A percentile compares a stretch with the other conserved stretches of the same genome.
Conservation (phyloP, 2,113 vertebrate species). For the Hypocryptadius cinnamomeus region DNA sequence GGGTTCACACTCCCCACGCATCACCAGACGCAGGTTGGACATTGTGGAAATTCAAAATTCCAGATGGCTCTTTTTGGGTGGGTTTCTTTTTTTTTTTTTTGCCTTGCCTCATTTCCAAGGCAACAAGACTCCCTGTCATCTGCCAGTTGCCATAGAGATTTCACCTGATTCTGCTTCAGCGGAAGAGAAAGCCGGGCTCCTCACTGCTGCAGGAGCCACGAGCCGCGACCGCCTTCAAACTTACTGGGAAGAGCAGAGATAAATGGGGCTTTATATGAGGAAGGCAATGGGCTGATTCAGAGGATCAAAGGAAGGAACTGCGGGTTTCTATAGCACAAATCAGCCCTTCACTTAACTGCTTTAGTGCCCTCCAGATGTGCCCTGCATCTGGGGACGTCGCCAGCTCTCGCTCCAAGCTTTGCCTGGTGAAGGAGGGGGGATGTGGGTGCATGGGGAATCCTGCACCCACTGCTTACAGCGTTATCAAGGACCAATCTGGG, state of each 20-base stretch:
- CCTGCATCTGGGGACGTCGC: background rate
- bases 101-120: slow-evolving; percentile 65
- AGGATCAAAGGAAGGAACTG: slow-evolving; percentile 37
- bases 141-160: slow-evolving; percentile 72
- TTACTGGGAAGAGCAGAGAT: background rate
- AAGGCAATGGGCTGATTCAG: slow-evolving; percentile 50
- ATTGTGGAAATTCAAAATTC: slow-evolving; percentile 44
- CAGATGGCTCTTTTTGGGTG: slow-evolving; percentile 47
- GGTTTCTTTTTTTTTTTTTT: slow-evolving; percentile 16
- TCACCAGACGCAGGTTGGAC: background rate
- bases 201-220: background rate
- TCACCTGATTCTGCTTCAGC: slow-evolving; percentile 63
- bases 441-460: background rate
- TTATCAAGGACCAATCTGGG: background rate
- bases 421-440: background rate
- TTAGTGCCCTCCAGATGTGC: slow-evolving; percentile 34
- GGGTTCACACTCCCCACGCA: background rate
- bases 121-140: slow-evolving; percentile 68
- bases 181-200: slow-evolving; percentile 34
- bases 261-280: slow-evolving; percentile 27
- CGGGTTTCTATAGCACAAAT: slow-evolving; percentile 26
- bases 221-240: background rate
- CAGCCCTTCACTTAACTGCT: slow-evolving; percentile 42
- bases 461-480: background rate
- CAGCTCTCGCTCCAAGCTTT: background rate